These are phyloP conservation scores for Onychostoma macrolepis DNA, from an alignment of 2,113 vertebrate species.

Conservation along the genomic window DNA sequence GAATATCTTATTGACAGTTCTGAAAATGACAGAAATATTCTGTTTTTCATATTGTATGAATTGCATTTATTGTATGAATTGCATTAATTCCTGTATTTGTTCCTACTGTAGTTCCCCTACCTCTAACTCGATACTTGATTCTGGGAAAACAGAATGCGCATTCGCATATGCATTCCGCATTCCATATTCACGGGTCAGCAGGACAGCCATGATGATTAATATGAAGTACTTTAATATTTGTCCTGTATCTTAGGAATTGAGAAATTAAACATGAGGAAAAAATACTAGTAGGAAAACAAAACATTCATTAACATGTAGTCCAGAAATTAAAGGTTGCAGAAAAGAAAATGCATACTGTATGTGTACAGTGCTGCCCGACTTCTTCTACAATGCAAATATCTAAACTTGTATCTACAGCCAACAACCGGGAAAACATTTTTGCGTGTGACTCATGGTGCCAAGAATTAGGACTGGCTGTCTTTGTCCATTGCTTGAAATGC, in stretches of 20 bases:
- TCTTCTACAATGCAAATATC: not conserved
- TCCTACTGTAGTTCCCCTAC: slow-evolving; percentile 45
- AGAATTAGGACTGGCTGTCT: not conserved
- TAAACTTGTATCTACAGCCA: not conserved
- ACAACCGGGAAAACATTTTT: not conserved
- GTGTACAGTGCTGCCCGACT: not conserved
- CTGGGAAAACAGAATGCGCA: not conserved
- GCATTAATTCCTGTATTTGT: not conserved
- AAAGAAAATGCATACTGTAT: not conserved
- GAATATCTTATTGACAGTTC: not conserved
- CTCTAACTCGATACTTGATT: slow-evolving; percentile 32
- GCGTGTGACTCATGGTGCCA: not conserved
- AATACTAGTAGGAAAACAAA: not conserved
- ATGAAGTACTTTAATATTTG: slow-evolving; percentile 41
- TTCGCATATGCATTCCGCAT: slow-evolving; percentile 46
- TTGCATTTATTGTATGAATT: not conserved
- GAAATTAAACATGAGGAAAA: not conserved
- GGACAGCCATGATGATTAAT: slow-evolving; percentile 46
- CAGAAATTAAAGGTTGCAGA: not conserved
- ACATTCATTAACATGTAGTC: not conserved
- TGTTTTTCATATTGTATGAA: too few relatives aligned
- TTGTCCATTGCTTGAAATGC: not conserved
- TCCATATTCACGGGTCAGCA: slow-evolving; percentile 44
- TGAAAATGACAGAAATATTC: not conserved
- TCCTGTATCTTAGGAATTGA: slow-evolving; percentile 55